Evolutionary conservation across 2,113 vertebrate species (phyloP).

Genomic region (Nerophis lumbriciformis): DNA sequence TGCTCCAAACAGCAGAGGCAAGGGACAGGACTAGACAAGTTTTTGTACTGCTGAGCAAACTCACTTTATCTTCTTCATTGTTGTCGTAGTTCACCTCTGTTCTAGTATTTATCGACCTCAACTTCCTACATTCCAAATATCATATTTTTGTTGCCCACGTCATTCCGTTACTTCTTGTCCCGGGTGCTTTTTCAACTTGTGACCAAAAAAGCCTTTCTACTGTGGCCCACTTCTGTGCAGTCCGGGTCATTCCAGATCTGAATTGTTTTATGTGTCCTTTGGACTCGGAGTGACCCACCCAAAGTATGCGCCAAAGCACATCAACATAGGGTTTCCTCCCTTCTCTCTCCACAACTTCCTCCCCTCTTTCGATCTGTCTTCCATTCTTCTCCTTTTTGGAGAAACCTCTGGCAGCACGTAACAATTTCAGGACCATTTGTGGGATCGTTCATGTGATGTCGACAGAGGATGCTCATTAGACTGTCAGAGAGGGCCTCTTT

Average conservation of each 20-base stretch:
- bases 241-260: conserved; percentile 60
- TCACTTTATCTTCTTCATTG: conserved; percentile 30
- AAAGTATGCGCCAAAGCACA: conserved; percentile 62
- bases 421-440: conserved; percentile 58
- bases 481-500: conserved; percentile 38
- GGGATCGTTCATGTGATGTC: conserved; percentile 62
- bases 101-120: background rate
- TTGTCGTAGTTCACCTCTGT: conserved; percentile 36
- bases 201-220: conserved; percentile 31
- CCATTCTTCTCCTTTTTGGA: conserved; percentile 17
- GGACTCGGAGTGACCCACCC: conserved; percentile 64
- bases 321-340: conserved; percentile 47
- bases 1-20: conserved; percentile 48
- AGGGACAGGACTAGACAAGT: conserved; percentile 61
- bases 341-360: conserved; percentile 16
- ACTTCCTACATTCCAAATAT: background rate
- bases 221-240: conserved; percentile 30
- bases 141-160: background rate
- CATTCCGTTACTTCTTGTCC: background rate
- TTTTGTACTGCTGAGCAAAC: conserved; percentile 48
- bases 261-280: conserved; percentile 68
- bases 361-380: conserved; percentile 14
- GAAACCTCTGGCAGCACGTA: conserved; percentile 49
- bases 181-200: conserved; percentile 20
- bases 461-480: conserved; percentile 53